Evolutionary conservation across 2,113 vertebrate species (phyloP), one percentile per base, ranked within the genome.

Genomic region (Varanus komodoensis): DNA sequence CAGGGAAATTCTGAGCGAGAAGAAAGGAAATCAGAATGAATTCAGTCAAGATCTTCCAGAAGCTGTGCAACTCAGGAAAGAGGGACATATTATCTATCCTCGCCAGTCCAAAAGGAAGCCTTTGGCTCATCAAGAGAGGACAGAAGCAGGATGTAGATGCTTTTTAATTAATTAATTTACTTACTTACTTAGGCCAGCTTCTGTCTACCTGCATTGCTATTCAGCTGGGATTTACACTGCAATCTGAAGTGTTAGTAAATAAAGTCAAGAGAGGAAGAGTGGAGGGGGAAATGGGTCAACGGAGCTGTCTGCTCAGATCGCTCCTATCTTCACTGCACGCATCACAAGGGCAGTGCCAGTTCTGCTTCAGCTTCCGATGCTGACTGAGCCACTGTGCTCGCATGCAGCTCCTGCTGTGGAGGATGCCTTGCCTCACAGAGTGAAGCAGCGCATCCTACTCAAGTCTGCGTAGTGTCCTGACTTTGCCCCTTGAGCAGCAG

Each of bases 181-280:
- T 44, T 44, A 44, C 38, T 44, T 44, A 44, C 38, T 44, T 44
- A 44, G 38, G 17, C 50, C 50, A 34, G 21, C 2, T 2, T 6
- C 50, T 38, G n/a, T 4, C 89, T 88, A 75, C 54, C 44, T 0
- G 0, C 90, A 93, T 3, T 84, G 89, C 91, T 91, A 86, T 84
- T 91, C 83, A 52, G 89, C 84, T 38, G 8, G 91, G 89, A 94
- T 94, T 92, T 92, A 94, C 87, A 87, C 88, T 90, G 90, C 89
- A 90, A 89, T 93, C 89, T 94, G 82, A 73, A 88, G 32, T n/a
- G 68, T 88, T 83, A 44, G 86, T 93, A 87, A 93, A 93, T 78
- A 89, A 92, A 95, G 93, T 34, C 67, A 85, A 71, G 81, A 87
- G 84, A 86, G 1, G 86, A 85, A 84, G 71, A 87, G 27, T 87